phyloP scores from a whole-genome alignment of 2,113 vertebrate genomes.

The Chlorodrepanis virens region DNA sequence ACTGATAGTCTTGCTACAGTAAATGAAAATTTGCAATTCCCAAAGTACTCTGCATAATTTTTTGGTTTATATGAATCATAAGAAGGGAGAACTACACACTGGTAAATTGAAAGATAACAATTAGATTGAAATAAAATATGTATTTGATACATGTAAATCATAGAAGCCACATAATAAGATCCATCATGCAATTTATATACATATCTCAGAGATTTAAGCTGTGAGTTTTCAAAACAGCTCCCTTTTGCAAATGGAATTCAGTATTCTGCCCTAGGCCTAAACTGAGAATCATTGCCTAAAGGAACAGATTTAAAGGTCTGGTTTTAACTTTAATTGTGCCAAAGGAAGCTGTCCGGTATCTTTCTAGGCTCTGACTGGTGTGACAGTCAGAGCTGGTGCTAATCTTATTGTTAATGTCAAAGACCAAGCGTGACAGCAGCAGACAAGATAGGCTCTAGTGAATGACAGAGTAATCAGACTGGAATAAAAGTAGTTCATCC shows the following conservation, averaged over 20 bases:
- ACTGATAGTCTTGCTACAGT: background rate
- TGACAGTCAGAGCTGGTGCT: constrained; percentile 58
- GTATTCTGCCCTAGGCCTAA: background rate
- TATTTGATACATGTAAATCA: background rate
- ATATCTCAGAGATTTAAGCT: background rate
- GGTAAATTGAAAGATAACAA: background rate
- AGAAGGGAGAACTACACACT: background rate
- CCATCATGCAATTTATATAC: background rate
- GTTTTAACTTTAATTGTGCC: constrained; percentile 55
- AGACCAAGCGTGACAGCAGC: constrained; percentile 52
- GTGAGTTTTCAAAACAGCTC: background rate
- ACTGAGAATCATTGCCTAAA: background rate
- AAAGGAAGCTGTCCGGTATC: background rate
- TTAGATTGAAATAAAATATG: background rate
- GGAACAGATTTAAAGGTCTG: constrained; percentile 24
- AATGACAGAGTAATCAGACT: constrained; percentile 75
- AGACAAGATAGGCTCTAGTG: constrained; percentile 70
- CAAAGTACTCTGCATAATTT: background rate
- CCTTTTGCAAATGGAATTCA: background rate
- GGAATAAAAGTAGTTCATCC: constrained; percentile 65
- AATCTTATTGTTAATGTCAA: constrained; percentile 77
- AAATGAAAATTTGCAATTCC: background rate
- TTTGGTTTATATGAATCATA: background rate
- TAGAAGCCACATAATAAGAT: background rate
- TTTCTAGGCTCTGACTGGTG: constrained; percentile 19